Conservation (phyloP, 2,888 invertebrate species). For the Lasioglossum leucozonium region DNA sequence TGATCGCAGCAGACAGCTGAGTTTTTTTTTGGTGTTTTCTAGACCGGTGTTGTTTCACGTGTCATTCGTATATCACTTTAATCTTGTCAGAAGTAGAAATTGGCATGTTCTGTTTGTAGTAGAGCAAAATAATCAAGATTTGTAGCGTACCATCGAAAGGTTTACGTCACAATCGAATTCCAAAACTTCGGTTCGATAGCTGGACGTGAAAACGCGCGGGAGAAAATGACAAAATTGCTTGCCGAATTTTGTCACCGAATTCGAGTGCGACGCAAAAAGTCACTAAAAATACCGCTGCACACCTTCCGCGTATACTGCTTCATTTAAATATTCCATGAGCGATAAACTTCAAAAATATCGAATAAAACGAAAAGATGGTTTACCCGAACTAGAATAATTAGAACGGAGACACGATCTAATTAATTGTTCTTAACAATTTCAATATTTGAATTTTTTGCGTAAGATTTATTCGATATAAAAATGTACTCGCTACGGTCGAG, state of each 20-base stretch:
- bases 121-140: slow-evolving; percentile 24
- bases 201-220: not conserved
- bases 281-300: not conserved
- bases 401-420: too few species aligned
- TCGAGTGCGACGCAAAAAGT: not conserved
- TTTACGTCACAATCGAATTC: not conserved
- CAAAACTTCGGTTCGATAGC: not conserved
- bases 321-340: not conserved
- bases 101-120: slow-evolving; percentile 22
- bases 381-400: not conserved
- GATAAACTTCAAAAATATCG: not conserved
- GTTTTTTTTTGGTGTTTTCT: not conserved
- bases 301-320: not conserved
- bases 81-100: slow-evolving; percentile 6
- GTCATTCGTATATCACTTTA: not conserved
- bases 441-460: not conserved
- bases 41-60: not conserved
- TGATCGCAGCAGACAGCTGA: not conserved
- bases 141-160: not conserved
- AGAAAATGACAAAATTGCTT: not conserved
- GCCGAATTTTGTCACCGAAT: not conserved
- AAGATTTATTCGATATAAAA: not conserved
- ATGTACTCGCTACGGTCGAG: not conserved
- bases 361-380: not conserved
- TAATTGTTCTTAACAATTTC: too few species aligned